Conservation (phyloP, 2,797 vertebrate genomes). For the Hippopotamyrus pictus region DNA sequence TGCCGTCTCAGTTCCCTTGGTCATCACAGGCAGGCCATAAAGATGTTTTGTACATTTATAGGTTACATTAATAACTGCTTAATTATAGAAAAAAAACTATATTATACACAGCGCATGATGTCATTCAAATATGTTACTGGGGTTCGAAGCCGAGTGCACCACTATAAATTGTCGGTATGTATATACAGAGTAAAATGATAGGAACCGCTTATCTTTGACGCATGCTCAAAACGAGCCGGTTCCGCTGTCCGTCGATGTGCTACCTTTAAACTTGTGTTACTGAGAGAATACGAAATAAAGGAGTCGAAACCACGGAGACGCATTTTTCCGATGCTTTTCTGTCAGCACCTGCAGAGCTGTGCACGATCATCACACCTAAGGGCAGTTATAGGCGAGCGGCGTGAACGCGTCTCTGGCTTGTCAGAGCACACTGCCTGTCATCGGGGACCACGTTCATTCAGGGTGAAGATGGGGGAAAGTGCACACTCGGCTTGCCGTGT, state of each 20-base stretch:
- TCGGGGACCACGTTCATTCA: background rate
- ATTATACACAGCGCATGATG: background rate
- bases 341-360: slow-evolving; percentile 7
- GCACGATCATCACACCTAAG: slow-evolving; percentile 1
- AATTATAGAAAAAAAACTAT: background rate
- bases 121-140: background rate
- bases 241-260: background rate
- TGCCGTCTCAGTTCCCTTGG: background rate
- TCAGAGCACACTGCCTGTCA: background rate
- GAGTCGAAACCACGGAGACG: background rate
- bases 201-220: slow-evolving; percentile 2
- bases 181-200: background rate
- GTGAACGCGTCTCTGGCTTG: background rate
- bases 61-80: background rate
- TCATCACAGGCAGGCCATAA: background rate
- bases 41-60: background rate
- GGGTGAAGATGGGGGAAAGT: slow-evolving; percentile 21
- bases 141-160: background rate
- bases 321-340: background rate
- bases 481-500: background rate
- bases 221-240: slow-evolving; percentile 19
- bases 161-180: background rate
- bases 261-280: slow-evolving; percentile 13
- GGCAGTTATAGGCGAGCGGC: background rate
- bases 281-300: background rate